phyloP scores from a whole-genome alignment of 2,888 invertebrate species.

The Sarcophaga variegata region DNA sequence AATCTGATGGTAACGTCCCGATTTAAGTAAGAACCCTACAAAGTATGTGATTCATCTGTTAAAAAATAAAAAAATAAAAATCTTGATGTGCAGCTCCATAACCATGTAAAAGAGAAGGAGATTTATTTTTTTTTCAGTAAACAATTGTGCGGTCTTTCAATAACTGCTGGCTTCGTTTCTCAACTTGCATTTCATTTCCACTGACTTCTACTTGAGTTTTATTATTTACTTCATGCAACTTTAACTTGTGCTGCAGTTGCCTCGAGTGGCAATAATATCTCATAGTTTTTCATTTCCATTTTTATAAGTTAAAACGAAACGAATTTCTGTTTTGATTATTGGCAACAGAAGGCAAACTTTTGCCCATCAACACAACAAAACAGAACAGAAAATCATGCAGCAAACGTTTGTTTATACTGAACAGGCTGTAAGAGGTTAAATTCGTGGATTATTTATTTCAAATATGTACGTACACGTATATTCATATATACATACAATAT shows the following conservation, averaged over 20 bases:
- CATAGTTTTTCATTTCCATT: neutral
- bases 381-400: neutral
- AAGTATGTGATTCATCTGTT: too few relatives aligned
- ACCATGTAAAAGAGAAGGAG: neutral
- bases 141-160: neutral
- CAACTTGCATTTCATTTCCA: neutral
- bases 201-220: neutral
- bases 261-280: neutral
- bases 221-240: neutral
- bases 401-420: neutral
- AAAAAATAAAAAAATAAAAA: too few relatives aligned
- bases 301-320: neutral
- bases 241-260: neutral
- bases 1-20: too few relatives aligned
- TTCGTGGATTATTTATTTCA: neutral
- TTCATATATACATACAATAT: neutral
- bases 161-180: neutral
- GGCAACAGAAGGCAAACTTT: too few relatives aligned
- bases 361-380: neutral
- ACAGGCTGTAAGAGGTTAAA: neutral
- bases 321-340: neutral
- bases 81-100: neutral
- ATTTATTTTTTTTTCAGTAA: neutral
- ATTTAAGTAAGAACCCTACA: too few relatives aligned
- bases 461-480: neutral